Evolutionary conservation across 2,888 invertebrate genomes (phyloP).

Genomic region (Ernsta delagoae): DNA sequence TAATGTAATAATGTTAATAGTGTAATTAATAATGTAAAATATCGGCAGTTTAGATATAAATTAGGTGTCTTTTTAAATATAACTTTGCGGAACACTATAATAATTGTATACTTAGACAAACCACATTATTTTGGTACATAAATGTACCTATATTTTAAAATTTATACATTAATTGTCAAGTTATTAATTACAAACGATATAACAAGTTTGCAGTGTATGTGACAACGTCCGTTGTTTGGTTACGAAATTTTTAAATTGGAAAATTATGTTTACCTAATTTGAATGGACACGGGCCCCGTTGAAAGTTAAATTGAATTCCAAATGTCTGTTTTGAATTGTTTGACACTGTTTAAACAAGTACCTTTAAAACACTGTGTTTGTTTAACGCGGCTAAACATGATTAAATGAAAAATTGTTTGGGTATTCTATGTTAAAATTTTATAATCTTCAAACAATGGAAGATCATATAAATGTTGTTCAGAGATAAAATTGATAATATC

Average conservation of each 20-base stretch:
- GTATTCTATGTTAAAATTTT: no score
- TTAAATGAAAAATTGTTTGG: slow-evolving; percentile 3
- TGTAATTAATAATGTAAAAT: no score
- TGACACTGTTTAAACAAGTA: slow-evolving; percentile 36
- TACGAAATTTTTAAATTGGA: slow-evolving; percentile 24
- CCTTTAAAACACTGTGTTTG: slow-evolving; percentile 12
- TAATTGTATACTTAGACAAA: no score
- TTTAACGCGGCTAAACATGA: slow-evolving; percentile 6
- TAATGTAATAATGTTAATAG: no score
- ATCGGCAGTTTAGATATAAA: no score
- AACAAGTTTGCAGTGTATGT: background rate
- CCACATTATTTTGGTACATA: no score
- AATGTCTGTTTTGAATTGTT: slow-evolving; percentile 39
- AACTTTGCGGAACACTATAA: no score
- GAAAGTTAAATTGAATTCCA: slow-evolving; percentile 41
- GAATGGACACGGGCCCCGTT: slow-evolving; percentile 27
- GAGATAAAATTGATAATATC: no score
- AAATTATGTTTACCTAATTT: slow-evolving; percentile 33
- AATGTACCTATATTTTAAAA: background rate
- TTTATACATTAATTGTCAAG: background rate
- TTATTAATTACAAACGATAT: background rate
- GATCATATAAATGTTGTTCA: no score
- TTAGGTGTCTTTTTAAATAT: no score
- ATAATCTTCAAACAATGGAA: no score
- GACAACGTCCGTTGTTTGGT: background rate